Base-by-base conservation (phyloP, 2,888 invertebrate genomes). In the Sarcophaga subvicina region DNA sequence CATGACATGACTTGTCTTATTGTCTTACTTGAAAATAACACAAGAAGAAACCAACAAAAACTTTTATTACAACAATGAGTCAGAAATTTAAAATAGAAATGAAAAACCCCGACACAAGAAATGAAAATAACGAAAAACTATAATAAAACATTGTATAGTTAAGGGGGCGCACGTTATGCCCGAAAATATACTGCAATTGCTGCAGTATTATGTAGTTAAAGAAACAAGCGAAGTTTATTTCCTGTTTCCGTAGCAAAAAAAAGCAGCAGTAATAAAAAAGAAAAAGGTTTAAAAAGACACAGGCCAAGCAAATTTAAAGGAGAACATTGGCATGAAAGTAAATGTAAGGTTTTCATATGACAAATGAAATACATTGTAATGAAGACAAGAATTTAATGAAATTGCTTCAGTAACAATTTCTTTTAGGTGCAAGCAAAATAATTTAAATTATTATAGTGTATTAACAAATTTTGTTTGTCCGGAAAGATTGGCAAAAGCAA, bases 171-270 rank as follows among this genome's bases (percentile, higher is more conserved):
- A 10, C 17, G 4, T 54, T 12, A 12, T 54, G 14, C 54, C 54
- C 17, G 66, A 84, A 76, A 73, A 64, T 49, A 49, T 80, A 81
- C 84, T 79, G 84, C 83, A 84, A 76, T 84, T 81, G 80, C 84
- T 79, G 86, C 78, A 84, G 84, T 82, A 81, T 84, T 84, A 71
- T 81, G 79, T 81, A 81, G 84, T 84, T 81, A 75, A 37, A 76
- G 75, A 72, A 87, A 84, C 78, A 84, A 87, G 81, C 84, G 75
- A 87, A 87, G 84, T 87, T 87, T 87, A 87, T 84, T 87, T 87
- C 87, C 87, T 76, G 78, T 81, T 87, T 87, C 86, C 86, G 73
- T 69, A 66, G 17, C 69, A 59, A 49, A 70, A 67, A 37, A 45
- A 70, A 64, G 14, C 47, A 63, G 22, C 4, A 81, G 4, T n/a